Conservation (phyloP, 1,140 invertebrate genomes). For the Melipona quadrifasciata region DNA sequence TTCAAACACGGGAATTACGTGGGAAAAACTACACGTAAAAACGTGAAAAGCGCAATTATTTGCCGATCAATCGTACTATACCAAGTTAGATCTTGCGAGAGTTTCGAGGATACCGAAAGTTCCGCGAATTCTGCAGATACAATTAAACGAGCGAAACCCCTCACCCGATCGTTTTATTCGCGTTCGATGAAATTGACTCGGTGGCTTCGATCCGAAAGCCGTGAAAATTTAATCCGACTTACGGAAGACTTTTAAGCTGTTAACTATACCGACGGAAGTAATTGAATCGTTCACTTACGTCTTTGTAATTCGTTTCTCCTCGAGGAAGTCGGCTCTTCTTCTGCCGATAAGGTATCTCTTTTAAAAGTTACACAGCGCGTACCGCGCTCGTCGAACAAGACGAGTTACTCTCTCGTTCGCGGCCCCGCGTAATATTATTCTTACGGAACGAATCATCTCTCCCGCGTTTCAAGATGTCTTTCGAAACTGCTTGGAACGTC, state of each 20-base stretch:
- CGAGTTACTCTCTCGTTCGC: neutral
- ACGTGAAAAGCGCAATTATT: no score
- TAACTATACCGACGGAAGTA: conserved; percentile 28
- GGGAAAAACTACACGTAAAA: no score
- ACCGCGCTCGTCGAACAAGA: neutral
- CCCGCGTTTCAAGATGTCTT: neutral
- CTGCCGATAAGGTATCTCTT: neutral
- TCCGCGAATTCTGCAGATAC: neutral
- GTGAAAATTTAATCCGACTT: conserved; percentile 49
- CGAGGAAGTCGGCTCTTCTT: no score
- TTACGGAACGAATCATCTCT: neutral
- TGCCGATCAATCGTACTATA: no score
- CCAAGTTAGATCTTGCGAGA: no score
- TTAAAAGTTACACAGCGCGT: neutral
- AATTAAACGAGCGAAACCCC: conserved; percentile 21
- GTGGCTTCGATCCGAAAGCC: conserved; percentile 31
- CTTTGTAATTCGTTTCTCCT: neutral
- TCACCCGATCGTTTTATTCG: neutral
- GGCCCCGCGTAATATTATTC: neutral
- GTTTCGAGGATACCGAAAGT: neutral
- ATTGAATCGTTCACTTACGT: conserved; percentile 31
- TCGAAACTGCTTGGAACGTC: neutral
- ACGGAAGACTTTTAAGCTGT: conserved; percentile 11
- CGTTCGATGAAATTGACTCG: conserved; percentile 41
- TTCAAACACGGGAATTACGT: no score